Percentiles rank a stretch among this genome's conserved stretches.
These are phyloP conservation scores for Lipophrys pholis DNA, from an alignment of 2,113 vertebrate genomes.

Conservation along the genomic window DNA sequence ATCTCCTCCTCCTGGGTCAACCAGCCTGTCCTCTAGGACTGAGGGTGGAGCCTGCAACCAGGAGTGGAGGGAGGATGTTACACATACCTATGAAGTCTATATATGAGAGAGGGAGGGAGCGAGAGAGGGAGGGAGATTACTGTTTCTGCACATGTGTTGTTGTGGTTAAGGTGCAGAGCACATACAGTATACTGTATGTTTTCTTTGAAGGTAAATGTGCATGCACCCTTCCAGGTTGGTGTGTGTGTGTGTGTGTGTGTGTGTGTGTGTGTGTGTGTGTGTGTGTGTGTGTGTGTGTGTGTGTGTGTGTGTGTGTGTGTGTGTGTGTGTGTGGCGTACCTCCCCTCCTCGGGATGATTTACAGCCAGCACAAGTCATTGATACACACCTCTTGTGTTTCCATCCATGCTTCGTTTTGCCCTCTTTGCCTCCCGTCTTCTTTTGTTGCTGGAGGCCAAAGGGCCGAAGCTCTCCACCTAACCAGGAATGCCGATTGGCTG, in stretches of 20 bases:
- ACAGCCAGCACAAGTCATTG: conserved; percentile 30
- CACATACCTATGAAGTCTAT: conserved; percentile 71
- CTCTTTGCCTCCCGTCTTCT: conserved; percentile 11
- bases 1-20: conserved; percentile 76
- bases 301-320: too few relatives aligned
- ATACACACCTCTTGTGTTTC: conserved; percentile 35
- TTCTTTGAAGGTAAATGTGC: too few relatives aligned
- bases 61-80: conserved; percentile 46
- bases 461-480: conserved; percentile 24
- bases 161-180: too few relatives aligned
- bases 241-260: too few relatives aligned
- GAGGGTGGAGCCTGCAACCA: conserved; percentile 72
- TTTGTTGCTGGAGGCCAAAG: conserved; percentile 51
- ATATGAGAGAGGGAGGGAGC: neutral
- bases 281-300: too few relatives aligned
- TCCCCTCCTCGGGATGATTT: conserved; percentile 25
- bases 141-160: too few relatives aligned
- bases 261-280: too few relatives aligned
- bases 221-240: too few relatives aligned
- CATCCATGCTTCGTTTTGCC: conserved; percentile 15
- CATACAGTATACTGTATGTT: too few relatives aligned
- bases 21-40: conserved; percentile 73
- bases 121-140: neutral
- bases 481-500: conserved; percentile 57
- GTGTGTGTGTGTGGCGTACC: neutral